Evolutionary conservation across 1,140 invertebrate species (phyloP).

Genomic region (Saxidomus purpurata): DNA sequence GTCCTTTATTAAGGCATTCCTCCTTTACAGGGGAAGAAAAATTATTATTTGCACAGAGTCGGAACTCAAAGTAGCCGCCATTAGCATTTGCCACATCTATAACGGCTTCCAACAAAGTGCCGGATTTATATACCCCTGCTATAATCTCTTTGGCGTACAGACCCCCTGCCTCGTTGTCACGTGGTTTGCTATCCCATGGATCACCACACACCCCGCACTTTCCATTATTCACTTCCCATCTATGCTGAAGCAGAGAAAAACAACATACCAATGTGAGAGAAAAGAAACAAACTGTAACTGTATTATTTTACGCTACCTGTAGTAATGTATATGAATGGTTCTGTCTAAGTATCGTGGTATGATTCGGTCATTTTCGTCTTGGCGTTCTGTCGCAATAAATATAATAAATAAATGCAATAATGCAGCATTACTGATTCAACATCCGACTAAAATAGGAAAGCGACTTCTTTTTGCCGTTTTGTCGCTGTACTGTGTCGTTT

Average conservation of each 20-base stretch:
- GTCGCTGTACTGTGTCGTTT: too few relatives aligned
- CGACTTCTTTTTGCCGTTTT: too few relatives aligned
- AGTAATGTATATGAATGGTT: too few relatives aligned
- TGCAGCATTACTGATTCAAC: too few relatives aligned
- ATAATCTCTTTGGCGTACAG: slow-evolving; percentile 75
- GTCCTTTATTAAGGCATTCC: slow-evolving; percentile 75
- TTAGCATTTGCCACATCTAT: slow-evolving; percentile 34
- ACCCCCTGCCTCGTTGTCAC: slow-evolving; percentile 67
- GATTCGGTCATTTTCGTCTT: too few relatives aligned
- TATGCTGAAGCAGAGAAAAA: slow-evolving; percentile 30
- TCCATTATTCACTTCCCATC: slow-evolving; percentile 74
- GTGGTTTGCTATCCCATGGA: slow-evolving; percentile 65
- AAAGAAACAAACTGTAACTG: too few relatives aligned
- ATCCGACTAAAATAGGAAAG: too few relatives aligned
- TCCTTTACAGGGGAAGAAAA: slow-evolving; percentile 71
- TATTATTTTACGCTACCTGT: too few relatives aligned
- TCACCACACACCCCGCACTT: slow-evolving; percentile 87
- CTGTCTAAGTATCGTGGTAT: too few relatives aligned
- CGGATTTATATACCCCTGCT: slow-evolving; percentile 52
- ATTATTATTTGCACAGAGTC: slow-evolving; percentile 88
- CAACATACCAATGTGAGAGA: too few relatives aligned
- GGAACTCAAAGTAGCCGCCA: slow-evolving; percentile 79
- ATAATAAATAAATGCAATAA: too few relatives aligned
- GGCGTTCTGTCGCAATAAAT: too few relatives aligned
- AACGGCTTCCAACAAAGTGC: neutral